These are phyloP conservation scores for Donacobius atricapilla DNA, from an alignment of 2,113 vertebrate genomes.

Conservation along the genomic window DNA sequence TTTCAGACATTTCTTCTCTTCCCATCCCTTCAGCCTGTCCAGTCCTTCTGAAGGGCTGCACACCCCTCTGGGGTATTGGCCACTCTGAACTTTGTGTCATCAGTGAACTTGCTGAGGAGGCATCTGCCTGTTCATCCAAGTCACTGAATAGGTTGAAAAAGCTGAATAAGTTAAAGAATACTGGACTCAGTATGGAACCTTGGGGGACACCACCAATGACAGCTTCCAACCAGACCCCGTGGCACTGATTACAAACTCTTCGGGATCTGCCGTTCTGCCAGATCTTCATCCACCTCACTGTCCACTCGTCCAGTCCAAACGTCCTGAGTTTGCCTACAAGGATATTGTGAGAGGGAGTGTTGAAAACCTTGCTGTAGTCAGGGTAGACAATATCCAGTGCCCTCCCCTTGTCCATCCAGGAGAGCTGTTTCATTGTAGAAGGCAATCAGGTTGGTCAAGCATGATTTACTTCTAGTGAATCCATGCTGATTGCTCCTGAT, in stretches of 20 bases:
- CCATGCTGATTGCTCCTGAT: not conserved
- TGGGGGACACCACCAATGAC: not conserved
- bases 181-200: not conserved
- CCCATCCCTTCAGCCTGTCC: rapidly evolving
- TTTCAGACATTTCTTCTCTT: not conserved
- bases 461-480: not conserved
- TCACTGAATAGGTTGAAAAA: not conserved
- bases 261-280: not conserved
- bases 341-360: not conserved
- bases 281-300: not conserved
- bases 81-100: not conserved
- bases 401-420: not conserved
- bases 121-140: not conserved
- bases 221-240: not conserved
- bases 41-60: not conserved
- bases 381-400: not conserved
- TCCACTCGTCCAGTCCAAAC: not conserved
- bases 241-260: not conserved
- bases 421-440: not conserved
- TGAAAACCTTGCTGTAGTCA: not conserved
- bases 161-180: not conserved
- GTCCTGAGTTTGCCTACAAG: not conserved
- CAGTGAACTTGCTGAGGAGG: not conserved
- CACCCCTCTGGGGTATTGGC: not conserved
- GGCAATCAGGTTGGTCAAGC: not conserved